Conservation (phyloP, 1,140 invertebrate species). For the Drosophila neocordata region DNA sequence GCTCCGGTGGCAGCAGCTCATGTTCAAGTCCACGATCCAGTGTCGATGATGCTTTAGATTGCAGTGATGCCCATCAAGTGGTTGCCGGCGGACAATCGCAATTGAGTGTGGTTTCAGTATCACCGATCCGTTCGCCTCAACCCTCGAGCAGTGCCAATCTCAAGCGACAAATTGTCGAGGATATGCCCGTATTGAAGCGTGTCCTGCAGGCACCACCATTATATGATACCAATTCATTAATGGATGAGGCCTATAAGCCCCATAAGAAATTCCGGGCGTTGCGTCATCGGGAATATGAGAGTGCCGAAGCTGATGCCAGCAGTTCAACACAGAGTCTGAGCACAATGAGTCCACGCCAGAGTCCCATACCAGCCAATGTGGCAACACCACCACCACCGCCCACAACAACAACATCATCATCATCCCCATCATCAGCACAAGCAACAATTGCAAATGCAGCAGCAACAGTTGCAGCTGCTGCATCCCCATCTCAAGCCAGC, state of each 20-base stretch:
- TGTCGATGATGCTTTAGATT: constrained; percentile 89
- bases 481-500: constrained; percentile 69
- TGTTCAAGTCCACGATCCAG: constrained; percentile 94
- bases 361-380: constrained; percentile 53
- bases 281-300: constrained; percentile 90
- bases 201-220: constrained; percentile 95
- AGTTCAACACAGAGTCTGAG: constrained; percentile 63
- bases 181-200: constrained; percentile 96
- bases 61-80: constrained; percentile 82
- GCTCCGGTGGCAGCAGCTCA: constrained; percentile 88
- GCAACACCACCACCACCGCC: constrained; percentile 80
- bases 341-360: constrained; percentile 63
- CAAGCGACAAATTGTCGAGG: constrained; percentile 87
- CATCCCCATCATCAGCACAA: constrained; percentile 40
- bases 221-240: constrained; percentile 93
- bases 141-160: constrained; percentile 70
- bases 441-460: neutral
- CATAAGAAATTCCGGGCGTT: constrained; percentile 96
- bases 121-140: constrained; percentile 73
- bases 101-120: constrained; percentile 68
- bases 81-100: constrained; percentile 26
- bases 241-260: constrained; percentile 97
- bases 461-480: neutral
- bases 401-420: constrained; percentile 35
- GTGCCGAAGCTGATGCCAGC: constrained; percentile 85